Conservation (phyloP, 2,113 vertebrate species). For the Psittacula cyanocephala region DNA sequence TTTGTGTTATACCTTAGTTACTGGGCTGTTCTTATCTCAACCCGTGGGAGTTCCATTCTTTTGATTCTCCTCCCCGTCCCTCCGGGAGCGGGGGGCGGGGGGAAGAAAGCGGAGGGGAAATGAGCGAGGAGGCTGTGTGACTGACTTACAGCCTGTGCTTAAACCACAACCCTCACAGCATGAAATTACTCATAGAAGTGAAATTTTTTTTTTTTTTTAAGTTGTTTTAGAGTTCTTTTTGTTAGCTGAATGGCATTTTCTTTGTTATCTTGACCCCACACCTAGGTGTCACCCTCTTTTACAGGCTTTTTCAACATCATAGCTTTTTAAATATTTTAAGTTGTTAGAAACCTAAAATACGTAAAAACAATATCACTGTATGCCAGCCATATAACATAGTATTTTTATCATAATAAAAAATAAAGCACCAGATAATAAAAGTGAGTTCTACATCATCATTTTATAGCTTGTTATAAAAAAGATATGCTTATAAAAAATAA, state of each 20-base stretch:
- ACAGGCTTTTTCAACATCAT: not conserved
- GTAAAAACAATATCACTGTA: not conserved
- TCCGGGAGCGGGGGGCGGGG: no score
- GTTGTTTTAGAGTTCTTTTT: not conserved
- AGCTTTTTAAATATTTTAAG: not conserved
- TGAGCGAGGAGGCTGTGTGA: no score
- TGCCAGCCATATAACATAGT: not conserved
- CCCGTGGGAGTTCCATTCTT: no score
- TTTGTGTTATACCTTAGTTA: no score
- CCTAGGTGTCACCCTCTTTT: not conserved
- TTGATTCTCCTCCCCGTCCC: no score
- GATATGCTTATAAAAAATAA: not conserved
- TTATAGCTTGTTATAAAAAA: not conserved
- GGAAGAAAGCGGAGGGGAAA: no score
- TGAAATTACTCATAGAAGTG: not conserved
- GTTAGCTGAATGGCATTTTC: not conserved
- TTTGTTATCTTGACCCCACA: not conserved
- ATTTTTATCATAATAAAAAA: not conserved
- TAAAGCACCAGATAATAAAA: not conserved
- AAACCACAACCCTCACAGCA: not conserved
- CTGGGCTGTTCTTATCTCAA: no score
- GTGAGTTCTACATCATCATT: not conserved
- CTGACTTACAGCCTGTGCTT: no score
- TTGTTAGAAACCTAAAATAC: not conserved
- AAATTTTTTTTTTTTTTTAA: not conserved